Evolutionary conservation across 2,888 invertebrate species (phyloP), one percentile per base, ranked within the genome.

Genomic region (Penaeus monodon): DNA sequence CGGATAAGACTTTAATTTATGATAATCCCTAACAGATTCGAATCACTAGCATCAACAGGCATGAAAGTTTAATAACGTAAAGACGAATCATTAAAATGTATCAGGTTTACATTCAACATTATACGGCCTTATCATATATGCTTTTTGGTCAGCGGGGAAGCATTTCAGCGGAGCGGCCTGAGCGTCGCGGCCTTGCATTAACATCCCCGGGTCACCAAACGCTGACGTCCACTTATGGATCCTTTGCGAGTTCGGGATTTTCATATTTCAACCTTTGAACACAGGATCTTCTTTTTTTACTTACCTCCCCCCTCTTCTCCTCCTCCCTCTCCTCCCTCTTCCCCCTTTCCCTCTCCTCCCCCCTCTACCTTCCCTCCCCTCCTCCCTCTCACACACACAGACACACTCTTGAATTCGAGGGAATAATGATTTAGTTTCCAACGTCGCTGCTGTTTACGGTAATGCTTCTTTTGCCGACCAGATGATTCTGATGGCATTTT

Each of bases 1-100:
- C 80, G 57, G 78, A 38, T 84, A 84, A 84, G 77, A 78, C 84
- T 49, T 68, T 84, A 84, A 84, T 78, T 29, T 84, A 84, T 84
- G 84, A 57, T 84, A 77, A 84, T 84, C 84, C 84, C 14, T 49
- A 57, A 29, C 84, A 84, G 77, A 65, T 77, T 49, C 66, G 74
- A 64, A 74, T 81, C 80, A 81, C 66, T 29, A 38, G 80, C 80
- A 81, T 81, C 80, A 81, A 81, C 80, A 81, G 65, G 22, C 68
- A 81, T 81, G 80, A 81, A 81, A 81, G 65, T 66, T 81, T 81
- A 81, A 81, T 81, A 81, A 22, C 24, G 65, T 27, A 81, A 66
- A 81, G 80, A 81, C 80, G 68, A 44, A 80, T 81, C 80, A 81
- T 81, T 81, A 81, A 81, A 81, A 81, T 81, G 80, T 44, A 81